These are phyloP conservation scores for Eupristina koningsbergeri DNA, from an alignment of 1,140 invertebrate genomes.

Conservation along the genomic window DNA sequence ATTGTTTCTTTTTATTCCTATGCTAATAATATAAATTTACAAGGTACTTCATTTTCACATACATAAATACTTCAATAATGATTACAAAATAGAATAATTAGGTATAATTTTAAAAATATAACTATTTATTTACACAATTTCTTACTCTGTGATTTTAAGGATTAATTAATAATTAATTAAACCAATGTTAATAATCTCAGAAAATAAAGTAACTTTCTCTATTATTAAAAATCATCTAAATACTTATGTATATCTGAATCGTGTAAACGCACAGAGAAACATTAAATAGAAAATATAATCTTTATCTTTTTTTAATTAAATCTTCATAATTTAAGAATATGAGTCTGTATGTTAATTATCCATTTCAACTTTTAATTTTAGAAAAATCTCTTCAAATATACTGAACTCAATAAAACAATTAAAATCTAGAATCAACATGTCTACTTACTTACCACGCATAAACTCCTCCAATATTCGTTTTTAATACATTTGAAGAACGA, in stretches of 20 bases:
- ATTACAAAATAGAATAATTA: too few relatives aligned
- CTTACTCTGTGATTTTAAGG: not conserved
- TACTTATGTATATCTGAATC: not conserved
- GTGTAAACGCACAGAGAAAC: not conserved
- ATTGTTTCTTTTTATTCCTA: too few relatives aligned
- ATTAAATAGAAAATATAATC: slow-evolving; percentile 8
- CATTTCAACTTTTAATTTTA: not conserved
- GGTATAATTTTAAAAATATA: too few relatives aligned
- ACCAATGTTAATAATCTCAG: not conserved
- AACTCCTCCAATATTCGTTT: not conserved
- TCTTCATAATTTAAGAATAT: slow-evolving; percentile 26
- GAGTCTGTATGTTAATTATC: not conserved
- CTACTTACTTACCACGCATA: not conserved
- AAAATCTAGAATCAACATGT: not conserved
- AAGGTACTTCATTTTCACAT: too few relatives aligned
- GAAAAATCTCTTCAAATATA: not conserved
- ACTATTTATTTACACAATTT: too few relatives aligned
- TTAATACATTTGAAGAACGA: not conserved
- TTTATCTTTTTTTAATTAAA: not conserved
- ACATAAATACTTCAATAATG: too few relatives aligned
- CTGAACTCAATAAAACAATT: not conserved
- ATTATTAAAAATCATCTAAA: not conserved
- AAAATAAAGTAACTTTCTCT: not conserved
- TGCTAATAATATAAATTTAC: too few relatives aligned
- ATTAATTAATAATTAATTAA: not conserved